These are phyloP conservation scores for Andricus quercusramuli DNA, from an alignment of 2,888 invertebrate species.

Conservation along the genomic window DNA sequence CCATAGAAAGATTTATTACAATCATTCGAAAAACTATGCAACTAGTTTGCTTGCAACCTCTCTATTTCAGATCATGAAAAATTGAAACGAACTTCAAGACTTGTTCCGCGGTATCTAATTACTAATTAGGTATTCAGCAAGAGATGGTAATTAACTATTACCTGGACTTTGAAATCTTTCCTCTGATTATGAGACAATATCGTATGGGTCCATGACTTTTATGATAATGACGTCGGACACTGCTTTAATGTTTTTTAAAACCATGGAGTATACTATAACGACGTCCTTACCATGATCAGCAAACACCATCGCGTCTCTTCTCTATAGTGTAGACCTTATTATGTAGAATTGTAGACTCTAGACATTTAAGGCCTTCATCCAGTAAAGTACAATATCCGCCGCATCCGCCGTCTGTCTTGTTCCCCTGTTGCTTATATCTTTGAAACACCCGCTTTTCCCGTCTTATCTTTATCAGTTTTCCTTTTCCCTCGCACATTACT, in stretches of 20 bases:
- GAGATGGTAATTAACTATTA: slow-evolving; percentile 24
- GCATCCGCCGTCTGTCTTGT: not conserved
- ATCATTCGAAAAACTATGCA: too few species aligned
- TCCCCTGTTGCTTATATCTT: not conserved
- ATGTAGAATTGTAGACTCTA: not conserved
- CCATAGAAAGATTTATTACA: too few species aligned
- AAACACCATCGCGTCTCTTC: not conserved
- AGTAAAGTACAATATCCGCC: not conserved
- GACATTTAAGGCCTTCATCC: not conserved
- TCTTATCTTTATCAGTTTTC: slow-evolving; percentile 29
- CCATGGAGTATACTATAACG: not conserved
- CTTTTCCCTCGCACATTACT: slow-evolving; percentile 9
- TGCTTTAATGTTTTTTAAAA: slow-evolving; percentile 26
- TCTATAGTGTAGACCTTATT: too few species aligned
- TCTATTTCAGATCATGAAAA: not conserved
- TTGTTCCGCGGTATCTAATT: slow-evolving; percentile 10
- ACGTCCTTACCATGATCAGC: not conserved
- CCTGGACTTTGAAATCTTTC: slow-evolving; percentile 25
- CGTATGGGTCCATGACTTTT: slow-evolving; percentile 24
- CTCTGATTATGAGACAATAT: slow-evolving; percentile 21
- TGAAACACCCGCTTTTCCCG: not conserved
- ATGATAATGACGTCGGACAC: slow-evolving; percentile 35
- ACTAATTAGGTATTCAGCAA: slow-evolving; percentile 13
- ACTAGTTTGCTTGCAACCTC: too few species aligned
- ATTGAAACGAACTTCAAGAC: not conserved